Evolutionary conservation across 2,797 vertebrate species (phyloP).

Genomic region (Gallinago solitaria): DNA sequence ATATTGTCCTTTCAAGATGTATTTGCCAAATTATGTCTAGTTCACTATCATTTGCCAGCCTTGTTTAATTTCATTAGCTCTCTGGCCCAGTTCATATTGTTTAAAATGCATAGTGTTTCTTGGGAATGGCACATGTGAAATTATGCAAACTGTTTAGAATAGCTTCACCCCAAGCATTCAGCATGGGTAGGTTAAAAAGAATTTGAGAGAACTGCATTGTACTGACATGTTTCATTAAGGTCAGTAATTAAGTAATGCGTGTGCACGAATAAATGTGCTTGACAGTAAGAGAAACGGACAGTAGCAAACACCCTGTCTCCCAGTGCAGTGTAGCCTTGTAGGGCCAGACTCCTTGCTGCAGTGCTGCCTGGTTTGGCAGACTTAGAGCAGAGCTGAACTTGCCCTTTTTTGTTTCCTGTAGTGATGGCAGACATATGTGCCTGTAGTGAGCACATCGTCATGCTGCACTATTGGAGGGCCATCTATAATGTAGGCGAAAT

Average conservation of each 20-base stretch:
- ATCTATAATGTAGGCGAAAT: neutral
- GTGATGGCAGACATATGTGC: neutral
- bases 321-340: neutral
- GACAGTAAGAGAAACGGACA: neutral
- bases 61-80: slow-evolving; percentile 20
- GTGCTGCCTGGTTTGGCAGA: neutral
- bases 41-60: slow-evolving; percentile 42
- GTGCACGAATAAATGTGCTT: neutral
- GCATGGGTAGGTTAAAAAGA: slow-evolving; percentile 15
- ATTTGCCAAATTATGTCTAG: slow-evolving; percentile 44
- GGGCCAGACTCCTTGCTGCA: neutral
- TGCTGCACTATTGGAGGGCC: neutral
- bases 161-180: neutral
- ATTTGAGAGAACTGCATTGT: slow-evolving; percentile 9
- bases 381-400: neutral
- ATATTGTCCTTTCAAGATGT: slow-evolving; percentile 36
- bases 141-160: slow-evolving; percentile 5
- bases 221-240: slow-evolving; percentile 46
- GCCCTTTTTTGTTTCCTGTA: neutral
- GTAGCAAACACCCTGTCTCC: neutral
- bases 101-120: slow-evolving; percentile 25
- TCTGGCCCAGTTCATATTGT: neutral
- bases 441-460: neutral
- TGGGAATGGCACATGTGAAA: slow-evolving; percentile 8
- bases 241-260: slow-evolving; percentile 22